A percentile compares a stretch with the other conserved stretches of the same genome.
Evolutionary conservation across 2,113 vertebrate species (phyloP).

Genomic region (Mesembrinibis cayennensis): DNA sequence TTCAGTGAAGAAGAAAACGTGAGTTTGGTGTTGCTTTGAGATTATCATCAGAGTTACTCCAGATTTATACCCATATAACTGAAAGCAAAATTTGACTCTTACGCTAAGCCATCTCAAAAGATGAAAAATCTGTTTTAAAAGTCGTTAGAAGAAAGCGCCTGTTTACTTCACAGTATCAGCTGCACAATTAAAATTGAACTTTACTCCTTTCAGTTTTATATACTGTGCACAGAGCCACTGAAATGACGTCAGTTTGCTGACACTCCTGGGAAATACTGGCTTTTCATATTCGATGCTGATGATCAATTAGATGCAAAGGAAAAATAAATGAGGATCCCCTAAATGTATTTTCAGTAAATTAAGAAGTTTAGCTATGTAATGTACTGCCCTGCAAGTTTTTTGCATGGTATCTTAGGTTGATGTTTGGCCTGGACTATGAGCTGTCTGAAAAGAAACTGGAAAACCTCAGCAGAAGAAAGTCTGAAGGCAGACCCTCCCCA

Average conservation of each 20-base stretch:
- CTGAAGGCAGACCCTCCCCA: background rate
- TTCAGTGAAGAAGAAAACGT: background rate
- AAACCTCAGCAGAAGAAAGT: background rate
- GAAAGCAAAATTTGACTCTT: background rate
- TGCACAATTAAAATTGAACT: background rate
- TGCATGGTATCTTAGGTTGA: fast-evolving
- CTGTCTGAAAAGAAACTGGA: background rate
- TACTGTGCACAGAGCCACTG: background rate
- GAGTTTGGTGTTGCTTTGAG: background rate
- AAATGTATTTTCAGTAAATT: background rate
- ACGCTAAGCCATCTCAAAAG: background rate
- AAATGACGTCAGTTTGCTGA: background rate
- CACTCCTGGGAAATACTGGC: background rate
- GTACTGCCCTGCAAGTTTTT: background rate
- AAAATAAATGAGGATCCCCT: background rate
- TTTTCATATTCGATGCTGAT: background rate
- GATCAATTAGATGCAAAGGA: background rate
- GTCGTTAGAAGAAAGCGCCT: background rate
- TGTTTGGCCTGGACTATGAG: background rate
- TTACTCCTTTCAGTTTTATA: background rate
- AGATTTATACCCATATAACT: background rate
- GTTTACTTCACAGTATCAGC: background rate
- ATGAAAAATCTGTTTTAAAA: background rate
- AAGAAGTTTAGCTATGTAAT: background rate
- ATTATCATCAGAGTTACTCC: background rate